Base-by-base conservation (phyloP, 2,888 invertebrate genomes). In the Hermaeophaga mercurialis region DNA sequence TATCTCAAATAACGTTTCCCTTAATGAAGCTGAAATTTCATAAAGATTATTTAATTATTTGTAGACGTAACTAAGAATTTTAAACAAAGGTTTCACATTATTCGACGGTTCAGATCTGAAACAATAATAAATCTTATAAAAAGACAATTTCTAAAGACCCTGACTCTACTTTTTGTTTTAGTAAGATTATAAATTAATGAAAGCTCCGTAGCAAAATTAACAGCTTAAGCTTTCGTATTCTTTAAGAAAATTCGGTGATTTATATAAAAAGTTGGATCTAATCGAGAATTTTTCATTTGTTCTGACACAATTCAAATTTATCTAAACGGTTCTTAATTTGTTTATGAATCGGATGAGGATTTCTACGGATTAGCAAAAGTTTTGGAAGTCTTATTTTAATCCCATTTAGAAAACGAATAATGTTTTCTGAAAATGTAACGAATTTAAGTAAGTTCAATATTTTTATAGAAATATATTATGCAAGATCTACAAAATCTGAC, bases 181-280 rank as follows among this genome's bases (percentile, higher is more conserved):
- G 28, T 14, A 41, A 39, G 41, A 50, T 50, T 41, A 41, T 50
- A 41, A 41, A 28, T 31, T 50, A 41, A 50, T 41, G 50, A 50
- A 41, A 50, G 12, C 19, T 15, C 45, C 33, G 31, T 38, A 48
- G 48, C 19, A 15, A 50, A 50, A 50, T 50, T 50, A 50, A 41
- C 50, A 39, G 28, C 49, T 17, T 19, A 28, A 28, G 31, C 18
- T 9, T 31, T 8, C 45, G 12, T 33, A 45, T 33, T 33, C 33
- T 33, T 31, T 11, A 33, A 18, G 33, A 45, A 45, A 45, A 45
- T 22, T 34, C 24, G 6, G 34, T 47, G 47, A 47, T 47, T 47
- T 47, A 47, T 47, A 36, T 15, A 24, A 36, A 47, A 47, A 47
- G 24, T 47, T 47, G 34, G 19, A 24, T 47, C 36, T 15, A 47